Base-by-base conservation (phyloP, 2,888 invertebrate genomes). In the Sinhomidia bicolor region DNA sequence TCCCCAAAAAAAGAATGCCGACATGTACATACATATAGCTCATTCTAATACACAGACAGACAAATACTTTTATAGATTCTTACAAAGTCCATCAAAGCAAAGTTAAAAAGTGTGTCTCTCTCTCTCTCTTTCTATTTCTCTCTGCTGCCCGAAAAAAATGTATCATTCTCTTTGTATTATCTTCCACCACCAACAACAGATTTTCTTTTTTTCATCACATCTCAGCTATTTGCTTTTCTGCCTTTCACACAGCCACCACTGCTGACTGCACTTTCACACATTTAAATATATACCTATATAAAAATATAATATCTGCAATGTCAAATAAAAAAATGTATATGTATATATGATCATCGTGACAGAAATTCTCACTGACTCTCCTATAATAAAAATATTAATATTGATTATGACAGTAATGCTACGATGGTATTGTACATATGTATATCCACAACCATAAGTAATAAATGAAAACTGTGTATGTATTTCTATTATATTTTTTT, bases 1-100 rank as follows among this genome's bases (percentile, higher is more conserved):
- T 29, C 32, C 57, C 17, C 3, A 57, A 80, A 80, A 80, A 74
- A 74, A 32, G 89, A 85, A 91, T 84, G 92, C 92, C 92, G 92
- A 91, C 92, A 82, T 23, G 60, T 47, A 74, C 74, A 74, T 47
- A n/a, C n/a, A n/a, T n/a, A n/a, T n/a, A n/a, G n/a, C n/a, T n/a
- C n/a, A n/a, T n/a, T n/a, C n/a, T n/a, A n/a, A n/a, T n/a, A n/a
- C 65, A 65, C 17, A 68, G 47, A 36, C 32, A 84, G 62, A 62
- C 14, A 51, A n/a, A n/a, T n/a, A n/a, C n/a, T n/a, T n/a, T n/a
- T n/a, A n/a, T n/a, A n/a, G 57, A 20, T 51, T 23, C 44, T 32
- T 9, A 10, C 54, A 29, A 17, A 74, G 51, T 85, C 76, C 60
- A 47, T 78, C 62, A 85, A 78, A 78, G 54, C 26, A n/a, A 57